A percentile compares a stretch with the other conserved stretches of the same genome.
These are phyloP conservation scores for Pangasianodon hypophthalmus DNA, from an alignment of 2,113 vertebrate species.

Conservation along the genomic window DNA sequence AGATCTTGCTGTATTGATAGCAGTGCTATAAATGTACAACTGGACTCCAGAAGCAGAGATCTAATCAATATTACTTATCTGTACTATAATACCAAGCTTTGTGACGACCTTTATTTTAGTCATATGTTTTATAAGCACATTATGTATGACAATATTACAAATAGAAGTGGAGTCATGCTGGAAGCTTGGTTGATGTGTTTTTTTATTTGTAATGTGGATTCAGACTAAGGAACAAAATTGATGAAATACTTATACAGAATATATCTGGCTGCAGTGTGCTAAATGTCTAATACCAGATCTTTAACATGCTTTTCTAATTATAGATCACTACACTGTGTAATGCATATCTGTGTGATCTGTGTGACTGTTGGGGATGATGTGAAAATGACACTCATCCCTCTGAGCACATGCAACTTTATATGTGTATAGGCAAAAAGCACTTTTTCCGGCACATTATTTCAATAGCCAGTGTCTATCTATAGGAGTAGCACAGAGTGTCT, in stretches of 20 bases:
- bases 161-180: not conserved
- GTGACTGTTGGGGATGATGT: not conserved
- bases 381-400: not conserved
- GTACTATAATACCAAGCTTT: not conserved
- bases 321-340: conserved; percentile 6
- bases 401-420: conserved; percentile 3
- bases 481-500: not conserved
- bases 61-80: conserved; percentile 9
- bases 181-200: not conserved
- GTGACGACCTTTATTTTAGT: not conserved
- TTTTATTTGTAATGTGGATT: not conserved
- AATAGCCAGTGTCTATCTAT: not conserved
- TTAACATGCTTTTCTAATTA: conserved; percentile 17
- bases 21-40: not conserved
- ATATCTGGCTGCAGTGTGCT: not conserved
- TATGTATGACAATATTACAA: not conserved
- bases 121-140: not conserved
- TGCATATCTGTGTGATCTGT: conserved; percentile 10
- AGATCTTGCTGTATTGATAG: not conserved
- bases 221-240: not conserved
- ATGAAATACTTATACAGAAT: not conserved
- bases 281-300: not conserved
- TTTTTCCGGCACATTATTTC: not conserved
- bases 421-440: not conserved
- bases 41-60: not conserved